Evolutionary conservation across 2,797 vertebrate genomes (phyloP), one percentile per base, ranked within the genome.

Genomic region (Danio tinwini): DNA sequence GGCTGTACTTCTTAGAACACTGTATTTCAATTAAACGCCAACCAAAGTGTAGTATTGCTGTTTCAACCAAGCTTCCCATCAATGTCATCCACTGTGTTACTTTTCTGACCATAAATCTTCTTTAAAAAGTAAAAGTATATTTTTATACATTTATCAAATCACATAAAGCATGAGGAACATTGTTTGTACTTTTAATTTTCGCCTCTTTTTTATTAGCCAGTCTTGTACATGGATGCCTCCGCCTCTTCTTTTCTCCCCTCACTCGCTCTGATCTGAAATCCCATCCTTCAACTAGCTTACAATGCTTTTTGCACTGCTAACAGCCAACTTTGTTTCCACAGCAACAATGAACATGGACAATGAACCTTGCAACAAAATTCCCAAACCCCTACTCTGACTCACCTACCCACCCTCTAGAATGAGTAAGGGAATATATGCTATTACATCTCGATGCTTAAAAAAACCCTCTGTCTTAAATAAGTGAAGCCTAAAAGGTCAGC

Each of bases 311-410:
- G 88, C 86, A 88, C 83, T 19, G 50, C 83, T 76, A 84, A 83
- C 74, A 89, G 83, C 77, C 84, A 85, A 91, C 87, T 90, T 90
- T 90, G 92, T 92, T 94, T 88, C 91, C 90, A 92, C 85, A 90
- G 89, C 88, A 94, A 93, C 90, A 88, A 88, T 89, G 89, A 83
- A 77, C 82, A 75, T 82, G 81, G 83, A 92, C 88, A 93, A 92
- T 91, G 81, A 85, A 84, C 85, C 87, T 89, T 78, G 84, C 85
- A 86, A 86, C 86, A 63, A 77, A 83, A 85, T 79, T 78, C 79
- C 84, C 84, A 81, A 87, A 81, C 82, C 86, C 65, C 80, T 81
- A 7, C 29, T 58, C 29, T 53, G 61, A 44, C 45, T 50, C 62
- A 58, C 56, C 21, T 69, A 80, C 52, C 52, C 70, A 6, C 21